Conservation (phyloP, 2,113 vertebrate genomes). For the Tamias sibiricus region DNA sequence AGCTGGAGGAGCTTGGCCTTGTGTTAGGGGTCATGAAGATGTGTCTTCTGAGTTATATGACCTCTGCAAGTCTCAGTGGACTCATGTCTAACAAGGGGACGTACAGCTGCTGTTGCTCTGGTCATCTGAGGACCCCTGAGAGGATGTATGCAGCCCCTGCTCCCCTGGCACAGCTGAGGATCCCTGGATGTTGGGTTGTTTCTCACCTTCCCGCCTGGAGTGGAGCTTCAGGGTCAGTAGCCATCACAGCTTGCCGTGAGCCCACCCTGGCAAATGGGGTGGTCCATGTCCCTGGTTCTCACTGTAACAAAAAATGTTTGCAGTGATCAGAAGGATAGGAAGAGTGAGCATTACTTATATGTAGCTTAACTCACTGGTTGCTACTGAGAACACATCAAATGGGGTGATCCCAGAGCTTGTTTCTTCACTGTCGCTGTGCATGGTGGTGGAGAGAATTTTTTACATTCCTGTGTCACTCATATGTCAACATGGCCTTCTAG, state of each 20-base stretch:
- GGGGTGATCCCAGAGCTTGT: neutral
- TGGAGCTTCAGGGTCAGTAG: rapidly evolving
- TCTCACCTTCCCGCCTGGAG: no score
- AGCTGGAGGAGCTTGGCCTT: no score
- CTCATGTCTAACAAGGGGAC: no score
- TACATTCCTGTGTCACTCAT: neutral
- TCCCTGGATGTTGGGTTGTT: no score
- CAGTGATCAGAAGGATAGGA: neutral
- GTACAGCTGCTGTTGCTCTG: no score
- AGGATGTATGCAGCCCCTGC: no score
- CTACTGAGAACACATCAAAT: neutral
- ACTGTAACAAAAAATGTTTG: neutral
- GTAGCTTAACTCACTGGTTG: neutral
- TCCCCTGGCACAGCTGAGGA: no score
- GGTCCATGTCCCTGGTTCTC: neutral
- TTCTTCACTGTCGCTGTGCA: neutral
- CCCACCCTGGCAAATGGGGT: neutral
- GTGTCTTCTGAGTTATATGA: no score
- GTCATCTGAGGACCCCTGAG: no score
- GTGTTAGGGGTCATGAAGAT: no score
- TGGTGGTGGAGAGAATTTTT: neutral
- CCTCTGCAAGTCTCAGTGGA: no score
- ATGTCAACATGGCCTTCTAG: neutral
- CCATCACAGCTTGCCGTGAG: no score
- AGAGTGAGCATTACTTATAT: neutral